Conservation (phyloP, 1,140 invertebrate species). For the Cotesia typhae region DNA sequence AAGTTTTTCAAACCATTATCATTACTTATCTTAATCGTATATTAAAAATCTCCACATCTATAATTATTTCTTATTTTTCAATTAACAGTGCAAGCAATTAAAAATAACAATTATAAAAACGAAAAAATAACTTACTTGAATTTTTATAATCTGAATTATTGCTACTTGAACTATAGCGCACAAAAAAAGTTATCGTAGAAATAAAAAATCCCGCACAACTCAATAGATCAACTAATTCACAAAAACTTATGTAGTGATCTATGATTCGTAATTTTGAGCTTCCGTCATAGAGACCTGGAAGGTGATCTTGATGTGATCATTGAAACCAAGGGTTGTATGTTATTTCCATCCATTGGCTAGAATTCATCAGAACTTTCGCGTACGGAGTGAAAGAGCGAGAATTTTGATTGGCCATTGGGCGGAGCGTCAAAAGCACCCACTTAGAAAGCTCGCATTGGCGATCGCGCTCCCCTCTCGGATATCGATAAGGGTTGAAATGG, state of each 20-base stretch:
- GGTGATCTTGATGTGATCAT: constrained; percentile 41
- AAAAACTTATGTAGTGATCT: constrained; percentile 39
- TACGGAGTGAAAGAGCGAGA: constrained; percentile 19
- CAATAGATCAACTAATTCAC: constrained; percentile 38
- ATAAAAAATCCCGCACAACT: constrained; percentile 29
- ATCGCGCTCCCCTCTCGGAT: constrained; percentile 40
- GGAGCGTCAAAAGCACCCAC: constrained; percentile 40
- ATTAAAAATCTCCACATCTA: too few species aligned
- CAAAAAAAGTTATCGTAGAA: constrained; percentile 10
- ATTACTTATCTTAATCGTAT: too few species aligned
- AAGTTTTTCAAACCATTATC: too few species aligned
- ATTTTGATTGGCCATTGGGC: constrained; percentile 53
- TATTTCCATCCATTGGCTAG: constrained; percentile 36
- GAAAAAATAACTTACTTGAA: neutral
- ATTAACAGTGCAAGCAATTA: too few species aligned
- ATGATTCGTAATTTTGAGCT: constrained; percentile 49
- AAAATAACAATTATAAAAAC: neutral
- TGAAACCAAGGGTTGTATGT: constrained; percentile 37
- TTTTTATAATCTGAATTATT: too few species aligned
- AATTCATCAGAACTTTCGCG: constrained; percentile 22
- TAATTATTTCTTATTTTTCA: too few species aligned
- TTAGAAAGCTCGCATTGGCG: constrained; percentile 39
- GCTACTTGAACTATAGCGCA: neutral
- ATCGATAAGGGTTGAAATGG: constrained; percentile 32
- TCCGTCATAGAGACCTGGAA: constrained; percentile 28